A percentile compares a stretch with the other conserved stretches of the same genome.
Evolutionary conservation across 2,888 invertebrate genomes (phyloP).

Genomic region (Baronia brevicornis): DNA sequence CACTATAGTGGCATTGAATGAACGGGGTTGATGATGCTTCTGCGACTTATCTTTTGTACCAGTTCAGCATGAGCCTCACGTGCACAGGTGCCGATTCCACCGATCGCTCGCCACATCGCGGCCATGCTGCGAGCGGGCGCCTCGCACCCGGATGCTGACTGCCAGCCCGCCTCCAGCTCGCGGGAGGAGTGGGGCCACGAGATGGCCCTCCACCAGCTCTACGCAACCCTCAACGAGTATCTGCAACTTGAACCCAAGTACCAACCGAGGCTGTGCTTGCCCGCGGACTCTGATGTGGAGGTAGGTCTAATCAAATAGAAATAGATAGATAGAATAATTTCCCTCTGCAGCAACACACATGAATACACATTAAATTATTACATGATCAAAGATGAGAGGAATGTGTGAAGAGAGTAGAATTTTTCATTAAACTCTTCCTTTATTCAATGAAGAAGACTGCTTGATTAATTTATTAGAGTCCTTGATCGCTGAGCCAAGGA

Average conservation of each 20-base stretch:
- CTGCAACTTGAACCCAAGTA: slow-evolving; percentile 81
- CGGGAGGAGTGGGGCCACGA: slow-evolving; percentile 19
- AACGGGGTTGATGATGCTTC: too few relatives aligned
- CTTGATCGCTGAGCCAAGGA: too few relatives aligned
- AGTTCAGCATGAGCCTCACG: too few relatives aligned
- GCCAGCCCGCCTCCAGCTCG: slow-evolving; percentile 21
- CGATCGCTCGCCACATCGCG: slow-evolving; percentile 56
- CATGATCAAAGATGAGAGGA: too few relatives aligned
- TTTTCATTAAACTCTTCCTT: too few relatives aligned
- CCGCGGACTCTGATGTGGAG: slow-evolving; percentile 77
- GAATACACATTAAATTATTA: too few relatives aligned
- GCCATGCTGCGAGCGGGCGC: slow-evolving; percentile 75
- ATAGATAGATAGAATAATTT: too few relatives aligned
- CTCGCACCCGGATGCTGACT: slow-evolving; percentile 79
- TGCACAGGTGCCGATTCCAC: slow-evolving; percentile 71
- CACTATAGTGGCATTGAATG: too few relatives aligned
- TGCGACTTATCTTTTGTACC: too few relatives aligned
- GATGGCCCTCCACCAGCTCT: slow-evolving; percentile 48
- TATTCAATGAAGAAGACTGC: too few relatives aligned
- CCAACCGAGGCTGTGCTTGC: slow-evolving; percentile 80
- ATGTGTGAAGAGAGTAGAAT: too few relatives aligned
- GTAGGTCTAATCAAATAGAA: background rate
- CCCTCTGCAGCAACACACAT: too few relatives aligned
- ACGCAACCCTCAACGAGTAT: slow-evolving; percentile 79
- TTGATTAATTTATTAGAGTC: slow-evolving; percentile 23